Evolutionary conservation across 1,140 invertebrate genomes (phyloP).

Genomic region (Brachionus calyciflorus): DNA sequence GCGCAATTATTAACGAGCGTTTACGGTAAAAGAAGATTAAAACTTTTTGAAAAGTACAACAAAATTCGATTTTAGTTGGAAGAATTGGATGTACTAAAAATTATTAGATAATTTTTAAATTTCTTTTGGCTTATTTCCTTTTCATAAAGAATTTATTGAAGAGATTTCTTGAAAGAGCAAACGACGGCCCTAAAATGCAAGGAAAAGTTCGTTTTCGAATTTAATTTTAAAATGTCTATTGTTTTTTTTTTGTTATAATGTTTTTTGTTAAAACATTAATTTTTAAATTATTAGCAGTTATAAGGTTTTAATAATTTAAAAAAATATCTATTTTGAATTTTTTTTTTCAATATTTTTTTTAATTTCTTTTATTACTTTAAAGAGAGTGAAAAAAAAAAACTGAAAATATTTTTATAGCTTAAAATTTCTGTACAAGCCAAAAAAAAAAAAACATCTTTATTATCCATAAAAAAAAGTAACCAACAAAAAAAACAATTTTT

Average conservation of each 20-base stretch:
- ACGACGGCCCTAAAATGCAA: neutral
- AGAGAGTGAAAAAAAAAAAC: too few relatives aligned
- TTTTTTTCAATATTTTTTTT: neutral
- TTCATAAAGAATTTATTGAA: too few relatives aligned
- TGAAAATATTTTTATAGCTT: constrained; percentile 25
- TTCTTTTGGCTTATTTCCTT: too few relatives aligned
- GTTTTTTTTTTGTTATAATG: neutral
- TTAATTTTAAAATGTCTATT: too few relatives aligned
- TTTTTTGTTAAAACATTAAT: neutral
- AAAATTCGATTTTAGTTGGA: too few relatives aligned
- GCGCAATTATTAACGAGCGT: too few relatives aligned
- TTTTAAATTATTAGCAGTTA: neutral
- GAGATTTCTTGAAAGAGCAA: neutral
- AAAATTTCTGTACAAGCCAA: constrained; percentile 35
- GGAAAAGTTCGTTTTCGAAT: too few relatives aligned
- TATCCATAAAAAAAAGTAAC: constrained; percentile 1
- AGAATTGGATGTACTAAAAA: too few relatives aligned
- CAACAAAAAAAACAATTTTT: neutral
- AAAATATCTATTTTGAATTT: neutral
- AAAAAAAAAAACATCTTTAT: neutral
- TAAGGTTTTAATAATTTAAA: neutral
- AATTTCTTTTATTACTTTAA: neutral
- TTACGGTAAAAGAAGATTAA: too few relatives aligned
- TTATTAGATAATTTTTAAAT: too few relatives aligned
- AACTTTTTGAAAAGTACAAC: too few relatives aligned